Percentiles rank a stretch among this genome's conserved stretches.
phyloP scores from a whole-genome alignment of 2,113 vertebrate species.

The Orthonyx spaldingii region DNA sequence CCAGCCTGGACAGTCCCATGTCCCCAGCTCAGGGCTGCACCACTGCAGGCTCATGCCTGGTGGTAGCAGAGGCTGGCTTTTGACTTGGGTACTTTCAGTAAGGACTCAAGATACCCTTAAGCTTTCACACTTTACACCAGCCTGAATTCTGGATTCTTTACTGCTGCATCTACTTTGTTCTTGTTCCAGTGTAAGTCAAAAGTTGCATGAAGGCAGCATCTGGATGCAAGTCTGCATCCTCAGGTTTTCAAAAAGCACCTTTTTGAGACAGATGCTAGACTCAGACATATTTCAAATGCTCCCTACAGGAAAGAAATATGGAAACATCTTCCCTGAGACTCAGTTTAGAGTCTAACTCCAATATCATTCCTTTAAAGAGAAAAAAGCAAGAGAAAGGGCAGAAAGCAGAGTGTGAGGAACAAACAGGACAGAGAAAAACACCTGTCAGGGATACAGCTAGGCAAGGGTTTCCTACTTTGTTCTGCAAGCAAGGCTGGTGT shows the following conservation, averaged over 20 bases:
- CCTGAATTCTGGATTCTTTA: not conserved
- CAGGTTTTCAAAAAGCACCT: not conserved
- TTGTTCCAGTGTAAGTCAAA: not conserved
- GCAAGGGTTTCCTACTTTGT: not conserved
- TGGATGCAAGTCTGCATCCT: not conserved
- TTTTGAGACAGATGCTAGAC: not conserved
- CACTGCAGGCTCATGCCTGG: accelerated
- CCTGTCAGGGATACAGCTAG: not conserved
- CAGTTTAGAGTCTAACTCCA: not conserved
- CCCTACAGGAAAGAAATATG: not conserved
- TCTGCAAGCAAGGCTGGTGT: not conserved
- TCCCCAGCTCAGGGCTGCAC: not conserved
- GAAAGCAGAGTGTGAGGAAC: not conserved
- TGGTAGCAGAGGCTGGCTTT: accelerated
- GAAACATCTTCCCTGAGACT: not conserved
- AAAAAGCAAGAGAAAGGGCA: not conserved
- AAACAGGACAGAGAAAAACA: not conserved
- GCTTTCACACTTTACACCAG: not conserved
- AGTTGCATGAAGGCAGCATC: not conserved
- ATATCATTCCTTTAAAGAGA: not conserved
- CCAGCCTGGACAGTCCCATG: not conserved
- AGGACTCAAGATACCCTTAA: not conserved
- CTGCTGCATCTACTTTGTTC: not conserved
- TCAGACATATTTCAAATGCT: not conserved
- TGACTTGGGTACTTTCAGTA: not conserved